Percentiles rank a stretch among this genome's conserved stretches.
These are phyloP conservation scores for Pyrochroa serraticornis DNA, from an alignment of 2,888 invertebrate species.

Conservation along the genomic window DNA sequence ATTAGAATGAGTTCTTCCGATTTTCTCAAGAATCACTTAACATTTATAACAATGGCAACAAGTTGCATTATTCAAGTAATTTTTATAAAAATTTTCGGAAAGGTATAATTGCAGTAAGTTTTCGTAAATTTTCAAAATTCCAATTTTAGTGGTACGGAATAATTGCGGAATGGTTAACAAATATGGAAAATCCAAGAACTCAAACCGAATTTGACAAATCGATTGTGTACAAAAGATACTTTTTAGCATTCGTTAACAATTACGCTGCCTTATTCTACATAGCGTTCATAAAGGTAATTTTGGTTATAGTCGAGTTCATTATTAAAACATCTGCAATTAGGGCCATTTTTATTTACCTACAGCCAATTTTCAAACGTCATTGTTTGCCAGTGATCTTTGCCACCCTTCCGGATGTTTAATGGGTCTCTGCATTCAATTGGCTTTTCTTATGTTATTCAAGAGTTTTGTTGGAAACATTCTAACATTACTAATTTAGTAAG, in stretches of 20 bases:
- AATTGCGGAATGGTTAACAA: slow-evolving; percentile 48
- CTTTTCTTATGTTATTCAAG: slow-evolving; percentile 64
- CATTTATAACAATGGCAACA: slow-evolving; percentile 1
- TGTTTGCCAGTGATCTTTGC: slow-evolving; percentile 53
- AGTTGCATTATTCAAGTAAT: slow-evolving; percentile 35
- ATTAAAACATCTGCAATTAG: background rate
- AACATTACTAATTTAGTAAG: slow-evolving; percentile 62
- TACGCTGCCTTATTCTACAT: slow-evolving; percentile 52
- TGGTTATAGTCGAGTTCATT: background rate
- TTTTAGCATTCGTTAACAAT: slow-evolving; percentile 52
- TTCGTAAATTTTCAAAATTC: slow-evolving; percentile 40
- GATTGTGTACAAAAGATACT: slow-evolving; percentile 53
- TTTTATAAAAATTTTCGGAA: slow-evolving; percentile 42
- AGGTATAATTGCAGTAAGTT: slow-evolving; percentile 35
- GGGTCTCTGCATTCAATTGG: slow-evolving; percentile 63
- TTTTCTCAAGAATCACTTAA: too few species aligned
- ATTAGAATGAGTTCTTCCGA: slow-evolving; percentile 6
- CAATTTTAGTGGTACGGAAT: slow-evolving; percentile 47
- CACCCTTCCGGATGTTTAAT: slow-evolving; percentile 62
- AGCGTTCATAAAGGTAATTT: slow-evolving; percentile 53
- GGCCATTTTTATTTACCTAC: slow-evolving; percentile 22
- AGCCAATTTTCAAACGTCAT: slow-evolving; percentile 23
- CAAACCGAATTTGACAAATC: slow-evolving; percentile 51
- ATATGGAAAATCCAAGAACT: slow-evolving; percentile 54
- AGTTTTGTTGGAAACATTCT: slow-evolving; percentile 61